phyloP scores from a whole-genome alignment of 2,888 invertebrate species.

The Oscheius onirici region DNA sequence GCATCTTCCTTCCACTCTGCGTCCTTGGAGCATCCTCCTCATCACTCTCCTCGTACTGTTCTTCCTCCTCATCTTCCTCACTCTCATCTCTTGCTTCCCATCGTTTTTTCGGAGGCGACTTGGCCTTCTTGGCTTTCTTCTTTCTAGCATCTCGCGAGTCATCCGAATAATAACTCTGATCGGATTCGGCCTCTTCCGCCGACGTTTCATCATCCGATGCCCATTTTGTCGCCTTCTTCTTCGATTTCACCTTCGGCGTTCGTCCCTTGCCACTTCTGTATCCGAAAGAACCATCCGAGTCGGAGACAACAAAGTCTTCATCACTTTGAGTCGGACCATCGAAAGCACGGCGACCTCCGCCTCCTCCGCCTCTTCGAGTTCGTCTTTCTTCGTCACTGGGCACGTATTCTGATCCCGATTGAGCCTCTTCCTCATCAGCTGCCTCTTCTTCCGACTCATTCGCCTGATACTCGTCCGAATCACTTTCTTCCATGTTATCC shows the following conservation, averaged over 20 bases:
- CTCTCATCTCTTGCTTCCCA: slow-evolving; percentile 23
- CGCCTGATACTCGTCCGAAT: slow-evolving; percentile 41
- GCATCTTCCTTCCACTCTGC: slow-evolving; percentile 31
- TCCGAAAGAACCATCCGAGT: slow-evolving; percentile 36
- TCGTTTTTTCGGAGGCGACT: not conserved
- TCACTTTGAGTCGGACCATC: slow-evolving; percentile 31
- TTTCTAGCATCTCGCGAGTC: slow-evolving; percentile 31
- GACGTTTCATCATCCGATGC: not conserved
- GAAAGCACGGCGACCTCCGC: slow-evolving; percentile 3
- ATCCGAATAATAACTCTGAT: slow-evolving; percentile 36
- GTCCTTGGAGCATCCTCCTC: slow-evolving; percentile 35
- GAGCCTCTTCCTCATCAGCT: slow-evolving; percentile 34
- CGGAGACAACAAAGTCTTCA: slow-evolving; percentile 37
- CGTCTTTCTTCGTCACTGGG: slow-evolving; percentile 39
- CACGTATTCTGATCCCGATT: slow-evolving; percentile 45
- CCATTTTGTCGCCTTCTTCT: slow-evolving; percentile 29
- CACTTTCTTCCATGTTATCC: slow-evolving; percentile 41
- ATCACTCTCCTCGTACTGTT: slow-evolving; percentile 23
- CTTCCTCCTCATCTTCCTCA: slow-evolving; percentile 32
- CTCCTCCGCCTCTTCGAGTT: slow-evolving; percentile 30
- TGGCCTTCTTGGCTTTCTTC: slow-evolving; percentile 15
- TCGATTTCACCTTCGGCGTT: slow-evolving; percentile 24
- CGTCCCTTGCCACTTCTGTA: slow-evolving; percentile 31
- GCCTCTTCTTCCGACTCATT: slow-evolving; percentile 38
- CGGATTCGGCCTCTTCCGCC: slow-evolving; percentile 28